phyloP scores from a whole-genome alignment of 2,888 invertebrate species.

The Ennomos erosarius region DNA sequence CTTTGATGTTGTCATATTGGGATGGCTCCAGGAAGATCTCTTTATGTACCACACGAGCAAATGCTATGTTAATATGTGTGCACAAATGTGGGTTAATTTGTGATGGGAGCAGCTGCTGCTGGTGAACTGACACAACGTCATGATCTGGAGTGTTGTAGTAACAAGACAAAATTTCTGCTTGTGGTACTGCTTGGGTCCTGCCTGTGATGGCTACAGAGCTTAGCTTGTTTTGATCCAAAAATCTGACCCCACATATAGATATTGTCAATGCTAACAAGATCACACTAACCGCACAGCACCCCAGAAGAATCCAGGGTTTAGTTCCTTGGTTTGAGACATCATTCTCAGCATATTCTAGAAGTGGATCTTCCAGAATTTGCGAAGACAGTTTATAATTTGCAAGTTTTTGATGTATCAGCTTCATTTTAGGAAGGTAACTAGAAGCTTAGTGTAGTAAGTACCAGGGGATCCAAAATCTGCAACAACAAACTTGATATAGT shows the following conservation, averaged over 20 bases:
- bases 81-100: constrained; percentile 90
- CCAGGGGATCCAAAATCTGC: too few species aligned
- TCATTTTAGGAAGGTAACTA: constrained; percentile 1
- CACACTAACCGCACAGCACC: not conserved
- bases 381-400: not conserved
- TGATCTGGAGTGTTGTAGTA: constrained; percentile 87
- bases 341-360: not conserved
- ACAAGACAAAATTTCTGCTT: constrained; percentile 79
- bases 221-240: not conserved
- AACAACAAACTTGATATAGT: too few species aligned
- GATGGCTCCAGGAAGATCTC: constrained; percentile 81
- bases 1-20: constrained; percentile 64
- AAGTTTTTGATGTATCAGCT: constrained; percentile 3
- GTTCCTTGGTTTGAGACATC: not conserved
- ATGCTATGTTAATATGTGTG: constrained; percentile 93
- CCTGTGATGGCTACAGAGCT: constrained; percentile 32
- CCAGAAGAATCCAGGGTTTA: not conserved
- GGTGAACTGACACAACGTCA: constrained; percentile 42
- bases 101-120: constrained; percentile 81
- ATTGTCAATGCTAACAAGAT: not conserved
- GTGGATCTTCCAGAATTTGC: not conserved
- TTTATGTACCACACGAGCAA: constrained; percentile 87
- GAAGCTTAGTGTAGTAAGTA: too few species aligned
- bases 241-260: not conserved
- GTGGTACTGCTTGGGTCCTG: not conserved